Percentiles rank a stretch among this genome's conserved stretches.
Conservation (phyloP, 1,140 invertebrate species). For the Scaptomyza graminum region DNA sequence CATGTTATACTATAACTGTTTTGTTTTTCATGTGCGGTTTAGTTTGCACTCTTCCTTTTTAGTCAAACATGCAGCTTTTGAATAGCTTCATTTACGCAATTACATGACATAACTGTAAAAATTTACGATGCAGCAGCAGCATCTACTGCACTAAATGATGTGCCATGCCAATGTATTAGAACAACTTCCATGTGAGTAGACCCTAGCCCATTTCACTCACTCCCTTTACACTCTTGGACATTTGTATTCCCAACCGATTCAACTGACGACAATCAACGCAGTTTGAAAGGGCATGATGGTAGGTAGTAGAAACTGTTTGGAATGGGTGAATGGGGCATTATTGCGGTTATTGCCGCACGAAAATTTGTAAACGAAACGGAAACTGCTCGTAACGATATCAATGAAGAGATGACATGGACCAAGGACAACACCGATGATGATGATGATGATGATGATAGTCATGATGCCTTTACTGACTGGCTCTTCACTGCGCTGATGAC, state of each 20-base stretch:
- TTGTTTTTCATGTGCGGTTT: constrained; percentile 20
- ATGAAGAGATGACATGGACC: constrained; percentile 77
- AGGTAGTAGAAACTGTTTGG: constrained; percentile 9
- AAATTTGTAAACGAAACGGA: constrained; percentile 80
- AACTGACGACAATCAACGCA: constrained; percentile 59
- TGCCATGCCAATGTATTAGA: constrained; percentile 66
- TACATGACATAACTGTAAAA: constrained; percentile 75
- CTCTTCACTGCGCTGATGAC: constrained; percentile 49
- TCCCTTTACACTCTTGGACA: neutral
- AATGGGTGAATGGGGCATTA: constrained; percentile 41
- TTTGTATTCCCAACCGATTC: constrained; percentile 45
- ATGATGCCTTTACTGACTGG: constrained; percentile 9
- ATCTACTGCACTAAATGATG: constrained; percentile 53
- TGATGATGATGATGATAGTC: constrained; percentile 19
- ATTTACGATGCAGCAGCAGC: constrained; percentile 48
- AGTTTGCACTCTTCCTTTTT: neutral
- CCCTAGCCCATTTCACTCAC: too few relatives aligned
- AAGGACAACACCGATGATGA: constrained; percentile 29
- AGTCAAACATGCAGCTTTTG: constrained; percentile 19
- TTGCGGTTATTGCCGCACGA: constrained; percentile 77
- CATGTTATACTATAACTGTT: neutral
- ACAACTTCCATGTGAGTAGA: constrained; percentile 36
- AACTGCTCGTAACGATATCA: constrained; percentile 79
- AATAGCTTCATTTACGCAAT: constrained; percentile 71
- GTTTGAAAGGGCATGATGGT: neutral